Evolutionary conservation across 2,888 invertebrate species (phyloP).

Genomic region (Bhutanitis thaidina): DNA sequence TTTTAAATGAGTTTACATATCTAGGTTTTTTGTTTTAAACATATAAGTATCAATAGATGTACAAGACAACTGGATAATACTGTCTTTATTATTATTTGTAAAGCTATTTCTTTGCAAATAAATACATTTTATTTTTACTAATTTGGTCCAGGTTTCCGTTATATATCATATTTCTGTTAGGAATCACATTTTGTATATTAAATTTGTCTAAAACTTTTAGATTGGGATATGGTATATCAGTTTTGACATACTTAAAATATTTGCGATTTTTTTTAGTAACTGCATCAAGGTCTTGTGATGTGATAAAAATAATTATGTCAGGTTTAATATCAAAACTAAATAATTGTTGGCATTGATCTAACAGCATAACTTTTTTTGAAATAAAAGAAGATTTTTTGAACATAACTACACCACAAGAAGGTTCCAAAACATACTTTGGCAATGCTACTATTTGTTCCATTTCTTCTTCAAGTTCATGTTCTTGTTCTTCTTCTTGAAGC

Average conservation of each 20-base stretch:
- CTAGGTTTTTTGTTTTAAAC: no score
- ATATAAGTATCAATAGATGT: no score
- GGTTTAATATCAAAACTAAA: constrained; percentile 55
- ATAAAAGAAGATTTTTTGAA: constrained; percentile 35
- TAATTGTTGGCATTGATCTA: constrained; percentile 51
- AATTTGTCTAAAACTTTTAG: constrained; percentile 43
- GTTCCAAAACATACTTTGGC: constrained; percentile 55
- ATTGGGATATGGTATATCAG: constrained; percentile 15
- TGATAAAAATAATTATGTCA: constrained; percentile 77
- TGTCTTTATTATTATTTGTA: no score
- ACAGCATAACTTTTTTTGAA: constrained; percentile 42
- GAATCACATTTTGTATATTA: constrained; percentile 32
- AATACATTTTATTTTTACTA: constrained; percentile 22
- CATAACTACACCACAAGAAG: constrained; percentile 42
- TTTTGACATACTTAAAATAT: constrained; percentile 44
- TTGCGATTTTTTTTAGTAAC: constrained; percentile 54
- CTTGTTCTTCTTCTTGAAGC: constrained; percentile 37
- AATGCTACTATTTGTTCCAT: constrained; percentile 43
- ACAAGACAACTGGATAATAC: no score
- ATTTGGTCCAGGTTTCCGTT: constrained; percentile 36
- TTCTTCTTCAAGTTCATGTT: constrained; percentile 33
- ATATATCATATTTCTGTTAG: constrained; percentile 39
- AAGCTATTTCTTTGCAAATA: no score
- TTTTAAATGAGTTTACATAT: no score
- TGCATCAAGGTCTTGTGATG: constrained; percentile 76